Conservation (phyloP, 2,888 invertebrate genomes). For the Morinoia aosen region DNA sequence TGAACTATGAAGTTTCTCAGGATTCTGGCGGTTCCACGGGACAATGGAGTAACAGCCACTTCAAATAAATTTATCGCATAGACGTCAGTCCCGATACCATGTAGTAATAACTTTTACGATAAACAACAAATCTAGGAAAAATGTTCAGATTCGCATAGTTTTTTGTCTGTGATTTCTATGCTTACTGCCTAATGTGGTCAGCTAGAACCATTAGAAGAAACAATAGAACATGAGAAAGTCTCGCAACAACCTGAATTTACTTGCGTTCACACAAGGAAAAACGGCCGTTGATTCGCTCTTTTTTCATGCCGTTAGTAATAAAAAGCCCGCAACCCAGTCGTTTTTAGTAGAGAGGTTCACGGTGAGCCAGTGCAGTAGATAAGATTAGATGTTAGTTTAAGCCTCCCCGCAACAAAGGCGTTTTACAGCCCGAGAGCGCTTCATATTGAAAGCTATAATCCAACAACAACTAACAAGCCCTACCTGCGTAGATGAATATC, state of each 20-base stretch:
- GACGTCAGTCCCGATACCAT: too few species aligned
- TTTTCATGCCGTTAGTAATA: background rate
- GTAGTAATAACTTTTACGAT: too few species aligned
- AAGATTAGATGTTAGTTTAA: background rate
- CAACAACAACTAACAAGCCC: background rate
- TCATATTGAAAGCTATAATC: background rate
- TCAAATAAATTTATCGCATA: too few species aligned
- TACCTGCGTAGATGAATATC: constrained; percentile 15
- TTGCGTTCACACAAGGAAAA: background rate
- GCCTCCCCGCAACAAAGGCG: background rate
- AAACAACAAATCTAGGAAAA: too few species aligned
- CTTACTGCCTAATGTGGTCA: too few species aligned
- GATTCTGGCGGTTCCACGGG: too few species aligned
- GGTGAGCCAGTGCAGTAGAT: background rate
- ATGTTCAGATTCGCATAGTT: too few species aligned
- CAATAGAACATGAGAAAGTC: background rate
- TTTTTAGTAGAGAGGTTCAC: background rate
- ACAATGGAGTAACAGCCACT: too few species aligned
- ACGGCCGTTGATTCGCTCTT: background rate
- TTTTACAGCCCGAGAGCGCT: background rate
- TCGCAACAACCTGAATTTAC: background rate
- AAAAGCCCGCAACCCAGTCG: background rate
- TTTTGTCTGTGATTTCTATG: too few species aligned
- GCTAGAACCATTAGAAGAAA: background rate
- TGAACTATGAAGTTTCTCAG: too few species aligned